Evolutionary conservation across 2,797 vertebrate genomes (phyloP), one percentile per base, ranked within the genome.

Genomic region (Arctocebus calabarensis): DNA sequence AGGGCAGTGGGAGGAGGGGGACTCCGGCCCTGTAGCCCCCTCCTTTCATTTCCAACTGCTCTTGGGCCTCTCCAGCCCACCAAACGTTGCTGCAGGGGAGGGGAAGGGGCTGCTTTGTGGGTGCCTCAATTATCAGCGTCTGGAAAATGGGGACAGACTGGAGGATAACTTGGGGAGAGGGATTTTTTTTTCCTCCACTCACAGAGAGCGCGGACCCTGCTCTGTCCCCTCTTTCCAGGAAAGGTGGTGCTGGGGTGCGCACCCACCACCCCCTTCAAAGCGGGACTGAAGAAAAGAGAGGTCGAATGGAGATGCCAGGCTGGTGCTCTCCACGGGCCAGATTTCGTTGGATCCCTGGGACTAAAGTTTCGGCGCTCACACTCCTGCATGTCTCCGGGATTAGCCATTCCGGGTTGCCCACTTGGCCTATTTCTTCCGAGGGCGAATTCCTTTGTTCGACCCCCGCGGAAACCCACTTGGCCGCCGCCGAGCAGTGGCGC

Each of bases 381-480:
- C 97, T 90, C 98, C 97, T 98, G 98, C 98, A 98, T 97, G 95
- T 98, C 85, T 75, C 96, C 85, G 55, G 97, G 97, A 96, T 97
- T 98, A 97, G 96, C 98, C 97, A 96, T 98, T 97, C 96, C 93
- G 90, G 95, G 97, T 96, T 93, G 85, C 88, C 91, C 90, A 90
- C 91, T 95, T 88, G 32, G 70, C 96, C 97, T 98, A 98, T 98
- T 97, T 98, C 98, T 97, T 98, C 98, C 97, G 97, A 98, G 98
- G 97, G 98, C 98, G 98, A 97, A 99, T 98, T 99, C 98, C 98
- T 99, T 99, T 99, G 98, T 99, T 98, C 70, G 52, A 98, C 98
- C 97, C 96, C 98, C 98, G 96, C 75, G 90, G 98, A 98, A 99
- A 99, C 99, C 99, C 98, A 79, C 92, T 92, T 86, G 48, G 48